Evolutionary conservation across 1,140 invertebrate genomes (phyloP).

Genomic region (Drosophila hydei): DNA sequence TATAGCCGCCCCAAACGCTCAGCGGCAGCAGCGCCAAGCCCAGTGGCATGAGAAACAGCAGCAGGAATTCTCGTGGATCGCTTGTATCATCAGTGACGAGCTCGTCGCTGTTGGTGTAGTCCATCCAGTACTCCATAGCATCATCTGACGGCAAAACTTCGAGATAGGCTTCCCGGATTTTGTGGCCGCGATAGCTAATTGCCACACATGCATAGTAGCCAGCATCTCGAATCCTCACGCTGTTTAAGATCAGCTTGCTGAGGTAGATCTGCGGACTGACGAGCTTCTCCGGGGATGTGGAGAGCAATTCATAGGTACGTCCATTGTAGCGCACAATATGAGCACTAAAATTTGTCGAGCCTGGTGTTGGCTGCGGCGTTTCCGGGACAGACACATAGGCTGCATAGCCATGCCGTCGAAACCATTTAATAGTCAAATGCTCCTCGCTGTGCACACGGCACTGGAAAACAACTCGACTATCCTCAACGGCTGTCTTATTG

Average conservation of each 20-base stretch:
- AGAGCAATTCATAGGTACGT: constrained; percentile 65
- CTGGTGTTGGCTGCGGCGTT: background rate
- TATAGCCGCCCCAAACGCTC: constrained; percentile 67
- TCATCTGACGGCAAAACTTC: constrained; percentile 42
- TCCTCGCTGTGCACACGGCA: constrained; percentile 77
- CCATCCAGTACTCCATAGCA: constrained; percentile 64
- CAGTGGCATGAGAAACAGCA: constrained; percentile 77
- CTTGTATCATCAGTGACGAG: constrained; percentile 19
- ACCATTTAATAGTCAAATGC: constrained; percentile 80
- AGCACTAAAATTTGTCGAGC: constrained; percentile 57
- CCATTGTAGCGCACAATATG: constrained; percentile 76
- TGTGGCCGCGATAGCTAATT: constrained; percentile 73
- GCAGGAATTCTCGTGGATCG: constrained; percentile 62
- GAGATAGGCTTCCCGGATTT: constrained; percentile 72
- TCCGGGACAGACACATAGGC: constrained; percentile 28
- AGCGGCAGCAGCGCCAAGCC: constrained; percentile 72
- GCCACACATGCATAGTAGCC: constrained; percentile 79
- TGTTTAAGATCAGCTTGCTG: constrained; percentile 77
- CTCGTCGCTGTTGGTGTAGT: constrained; percentile 59
- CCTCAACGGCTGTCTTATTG: constrained; percentile 57
- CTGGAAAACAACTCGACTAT: constrained; percentile 71
- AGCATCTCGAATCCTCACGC: constrained; percentile 57
- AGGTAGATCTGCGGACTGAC: constrained; percentile 70
- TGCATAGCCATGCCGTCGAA: constrained; percentile 43
- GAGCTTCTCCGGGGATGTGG: constrained; percentile 62